Conservation (phyloP, 1,140 invertebrate species). For the Neelides sp. region DNA sequence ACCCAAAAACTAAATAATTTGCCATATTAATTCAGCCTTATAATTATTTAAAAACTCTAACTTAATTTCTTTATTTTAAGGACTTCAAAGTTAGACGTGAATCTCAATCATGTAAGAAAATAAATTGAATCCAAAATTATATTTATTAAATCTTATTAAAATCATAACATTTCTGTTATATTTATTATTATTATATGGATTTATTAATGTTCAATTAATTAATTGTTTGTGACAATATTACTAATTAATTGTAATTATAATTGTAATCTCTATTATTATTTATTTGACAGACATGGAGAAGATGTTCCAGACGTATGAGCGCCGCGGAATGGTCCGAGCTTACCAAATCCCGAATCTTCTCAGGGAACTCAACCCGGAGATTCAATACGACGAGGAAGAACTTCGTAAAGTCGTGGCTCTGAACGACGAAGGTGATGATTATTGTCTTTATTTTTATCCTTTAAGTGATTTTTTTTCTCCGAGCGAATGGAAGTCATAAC, state of each 20-base stretch:
- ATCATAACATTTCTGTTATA: no score
- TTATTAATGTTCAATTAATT: background rate
- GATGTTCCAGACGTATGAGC: conserved; percentile 12
- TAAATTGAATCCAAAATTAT: background rate
- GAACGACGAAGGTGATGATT: conserved; percentile 11
- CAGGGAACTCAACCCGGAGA: conserved; percentile 10
- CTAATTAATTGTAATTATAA: background rate
- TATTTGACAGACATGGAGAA: conserved; percentile 17
- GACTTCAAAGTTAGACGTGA: conserved; percentile 22
- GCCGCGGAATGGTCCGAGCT: conserved; percentile 8
- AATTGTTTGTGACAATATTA: background rate
- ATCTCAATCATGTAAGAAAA: conserved; percentile 18
- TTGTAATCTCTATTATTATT: background rate
- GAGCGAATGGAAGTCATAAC: no score
- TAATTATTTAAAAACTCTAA: no score
- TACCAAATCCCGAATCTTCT: conserved; percentile 14
- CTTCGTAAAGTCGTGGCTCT: conserved; percentile 5
- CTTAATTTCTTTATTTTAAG: background rate
- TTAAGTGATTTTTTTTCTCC: no score
- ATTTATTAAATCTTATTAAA: background rate
- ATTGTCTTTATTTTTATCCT: no score
- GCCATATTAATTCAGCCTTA: no score
- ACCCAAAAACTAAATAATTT: no score
- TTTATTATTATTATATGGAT: no score
- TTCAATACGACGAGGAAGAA: conserved; percentile 8